Percentiles rank a stretch among this genome's conserved stretches.
Evolutionary conservation across 2,888 invertebrate genomes (phyloP).

Genomic region (Rapana venosa): DNA sequence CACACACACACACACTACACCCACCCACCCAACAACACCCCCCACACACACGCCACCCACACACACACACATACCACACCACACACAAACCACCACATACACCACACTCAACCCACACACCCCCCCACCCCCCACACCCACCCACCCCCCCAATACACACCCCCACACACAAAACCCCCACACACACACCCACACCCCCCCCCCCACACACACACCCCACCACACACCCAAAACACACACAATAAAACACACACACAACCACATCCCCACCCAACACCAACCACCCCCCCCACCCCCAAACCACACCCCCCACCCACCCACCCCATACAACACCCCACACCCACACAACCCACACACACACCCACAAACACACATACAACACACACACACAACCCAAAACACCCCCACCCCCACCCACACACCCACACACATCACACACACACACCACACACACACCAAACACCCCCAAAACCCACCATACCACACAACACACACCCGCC

Average conservation of each 20-base stretch:
- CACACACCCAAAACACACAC: not conserved
- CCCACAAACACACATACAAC: not conserved
- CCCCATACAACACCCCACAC: not conserved
- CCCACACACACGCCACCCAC: no score
- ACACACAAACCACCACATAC: no score
- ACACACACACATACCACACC: no score
- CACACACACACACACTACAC: no score
- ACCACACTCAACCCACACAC: no score
- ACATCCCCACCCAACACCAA: not conserved
- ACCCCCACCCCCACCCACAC: not conserved
- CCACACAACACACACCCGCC: not conserved
- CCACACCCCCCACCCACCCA: no score
- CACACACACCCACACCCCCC: no score
- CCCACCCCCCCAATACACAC: no score
- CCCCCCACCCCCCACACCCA: no score
- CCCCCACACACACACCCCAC: no score
- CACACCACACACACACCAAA: not conserved
- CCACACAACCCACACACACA: not conserved
- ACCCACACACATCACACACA: not conserved
- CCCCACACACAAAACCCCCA: no score
- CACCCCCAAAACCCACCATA: not conserved
- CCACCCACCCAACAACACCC: no score
- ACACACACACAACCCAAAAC: slow-evolving; percentile 73
- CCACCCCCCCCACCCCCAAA: not conserved
- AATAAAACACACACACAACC: not conserved